phyloP scores from a whole-genome alignment of 2,113 vertebrate species.

The Pedionomus torquatus region DNA sequence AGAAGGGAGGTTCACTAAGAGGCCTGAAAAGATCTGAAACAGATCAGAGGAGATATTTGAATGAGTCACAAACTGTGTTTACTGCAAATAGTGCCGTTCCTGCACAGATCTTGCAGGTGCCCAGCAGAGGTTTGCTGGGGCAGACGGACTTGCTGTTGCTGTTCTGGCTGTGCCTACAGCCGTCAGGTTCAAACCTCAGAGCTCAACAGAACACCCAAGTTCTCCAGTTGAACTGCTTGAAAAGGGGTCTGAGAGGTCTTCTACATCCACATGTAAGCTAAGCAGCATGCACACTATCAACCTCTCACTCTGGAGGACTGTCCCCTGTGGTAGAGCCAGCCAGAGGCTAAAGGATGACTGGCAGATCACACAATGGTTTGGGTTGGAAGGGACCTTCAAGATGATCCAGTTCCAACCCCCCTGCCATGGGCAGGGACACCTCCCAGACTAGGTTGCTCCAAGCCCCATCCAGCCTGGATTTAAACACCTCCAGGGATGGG shows the following conservation, averaged over 20 bases:
- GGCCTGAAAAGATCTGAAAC: constrained; percentile 72
- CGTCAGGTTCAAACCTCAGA: neutral
- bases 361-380: no score
- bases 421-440: no score
- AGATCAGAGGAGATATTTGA: neutral
- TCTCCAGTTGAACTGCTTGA: neutral
- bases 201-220: neutral
- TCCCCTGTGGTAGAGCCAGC: neutral
- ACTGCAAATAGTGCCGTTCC: neutral
- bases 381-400: no score
- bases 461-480: no score
- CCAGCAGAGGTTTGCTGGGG: neutral
- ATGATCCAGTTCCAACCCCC: no score
- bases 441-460: no score
- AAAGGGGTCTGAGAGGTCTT: neutral
- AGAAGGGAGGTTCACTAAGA: constrained; percentile 71
- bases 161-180: neutral
- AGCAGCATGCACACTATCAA: neutral
- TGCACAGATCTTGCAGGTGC: neutral
- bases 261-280: neutral
- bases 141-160: neutral
- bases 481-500: no score
- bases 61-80: neutral
- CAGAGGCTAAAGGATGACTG: neutral
- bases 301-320: neutral